phyloP scores from a whole-genome alignment of 2,113 vertebrate genomes.

The Ophiodon elongatus region DNA sequence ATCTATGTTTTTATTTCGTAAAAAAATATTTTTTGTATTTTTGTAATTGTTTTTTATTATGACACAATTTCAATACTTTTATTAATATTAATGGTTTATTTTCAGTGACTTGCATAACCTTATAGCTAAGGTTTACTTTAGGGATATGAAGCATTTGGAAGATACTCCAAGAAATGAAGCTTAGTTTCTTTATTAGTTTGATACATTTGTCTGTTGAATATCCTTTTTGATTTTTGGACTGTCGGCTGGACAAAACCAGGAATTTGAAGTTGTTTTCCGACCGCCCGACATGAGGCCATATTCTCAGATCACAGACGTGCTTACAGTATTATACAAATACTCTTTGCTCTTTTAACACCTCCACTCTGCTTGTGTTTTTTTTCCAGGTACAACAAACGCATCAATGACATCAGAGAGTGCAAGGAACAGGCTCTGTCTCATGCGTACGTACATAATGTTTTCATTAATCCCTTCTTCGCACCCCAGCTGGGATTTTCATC shows the following conservation, averaged over 20 bases:
- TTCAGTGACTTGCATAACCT: too few species aligned
- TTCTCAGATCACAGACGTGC: neutral
- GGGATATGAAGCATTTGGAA: too few species aligned
- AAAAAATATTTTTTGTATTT: too few species aligned
- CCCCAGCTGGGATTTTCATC: conserved; percentile 1
- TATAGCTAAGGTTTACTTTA: too few species aligned
- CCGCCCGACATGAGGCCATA: neutral
- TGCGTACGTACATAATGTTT: conserved; percentile 87
- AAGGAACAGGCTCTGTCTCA: conserved; percentile 97
- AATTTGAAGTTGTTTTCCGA: neutral
- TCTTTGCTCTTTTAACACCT: neutral
- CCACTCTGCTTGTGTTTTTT: conserved; percentile 44
- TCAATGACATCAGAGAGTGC: conserved; percentile 98
- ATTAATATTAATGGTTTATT: too few species aligned
- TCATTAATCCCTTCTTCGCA: neutral
- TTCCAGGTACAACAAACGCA: conserved; percentile 97
- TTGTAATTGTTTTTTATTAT: too few species aligned
- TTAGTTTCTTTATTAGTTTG: too few species aligned
- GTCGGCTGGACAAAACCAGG: too few species aligned
- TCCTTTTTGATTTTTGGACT: neutral
- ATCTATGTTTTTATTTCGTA: too few species aligned
- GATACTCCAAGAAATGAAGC: too few species aligned
- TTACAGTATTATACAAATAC: neutral
- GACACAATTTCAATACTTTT: too few species aligned
- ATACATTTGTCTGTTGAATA: neutral